Evolutionary conservation across 1,140 invertebrate genomes (phyloP).

Genomic region (Listronotus oregonensis): DNA sequence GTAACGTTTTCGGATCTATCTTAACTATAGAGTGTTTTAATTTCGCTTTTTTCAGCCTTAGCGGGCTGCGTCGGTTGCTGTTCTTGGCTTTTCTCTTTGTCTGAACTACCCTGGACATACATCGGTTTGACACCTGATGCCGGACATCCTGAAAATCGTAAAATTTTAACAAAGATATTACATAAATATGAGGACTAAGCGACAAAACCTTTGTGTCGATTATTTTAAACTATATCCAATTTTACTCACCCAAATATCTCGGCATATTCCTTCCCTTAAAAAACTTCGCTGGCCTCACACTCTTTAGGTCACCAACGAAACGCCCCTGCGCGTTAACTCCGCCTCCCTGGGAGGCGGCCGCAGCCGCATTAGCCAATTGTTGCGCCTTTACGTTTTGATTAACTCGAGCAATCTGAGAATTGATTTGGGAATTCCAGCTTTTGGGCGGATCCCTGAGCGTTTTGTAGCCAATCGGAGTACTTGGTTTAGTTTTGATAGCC

Average conservation of each 20-base stretch:
- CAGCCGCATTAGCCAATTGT: constrained; percentile 13
- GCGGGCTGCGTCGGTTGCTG: constrained; percentile 11
- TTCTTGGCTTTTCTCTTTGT: constrained; percentile 49
- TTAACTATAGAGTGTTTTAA: constrained; percentile 61
- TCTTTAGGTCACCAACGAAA: constrained; percentile 40
- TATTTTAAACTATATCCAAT: background rate
- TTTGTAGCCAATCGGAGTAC: constrained; percentile 59
- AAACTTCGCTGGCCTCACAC: constrained; percentile 60
- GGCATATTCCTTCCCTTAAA: constrained; percentile 65
- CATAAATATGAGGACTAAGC: too few species aligned
- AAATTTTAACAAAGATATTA: background rate
- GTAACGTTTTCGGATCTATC: constrained; percentile 66
- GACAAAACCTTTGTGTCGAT: too few species aligned
- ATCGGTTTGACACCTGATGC: constrained; percentile 66
- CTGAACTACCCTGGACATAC: constrained; percentile 57
- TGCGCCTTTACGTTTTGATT: constrained; percentile 44
- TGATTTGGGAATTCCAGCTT: constrained; percentile 65
- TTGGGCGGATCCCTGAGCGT: constrained; percentile 63
- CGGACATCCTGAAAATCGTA: constrained; percentile 56
- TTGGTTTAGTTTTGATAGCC: constrained; percentile 51
- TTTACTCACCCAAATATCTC: constrained; percentile 59
- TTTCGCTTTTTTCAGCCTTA: constrained; percentile 40
- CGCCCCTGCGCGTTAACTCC: background rate
- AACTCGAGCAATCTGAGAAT: constrained; percentile 62
- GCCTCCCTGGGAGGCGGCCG: background rate